These are phyloP conservation scores for Grammomys dolichurus DNA, from an alignment of 2,113 vertebrate genomes.

Conservation along the genomic window DNA sequence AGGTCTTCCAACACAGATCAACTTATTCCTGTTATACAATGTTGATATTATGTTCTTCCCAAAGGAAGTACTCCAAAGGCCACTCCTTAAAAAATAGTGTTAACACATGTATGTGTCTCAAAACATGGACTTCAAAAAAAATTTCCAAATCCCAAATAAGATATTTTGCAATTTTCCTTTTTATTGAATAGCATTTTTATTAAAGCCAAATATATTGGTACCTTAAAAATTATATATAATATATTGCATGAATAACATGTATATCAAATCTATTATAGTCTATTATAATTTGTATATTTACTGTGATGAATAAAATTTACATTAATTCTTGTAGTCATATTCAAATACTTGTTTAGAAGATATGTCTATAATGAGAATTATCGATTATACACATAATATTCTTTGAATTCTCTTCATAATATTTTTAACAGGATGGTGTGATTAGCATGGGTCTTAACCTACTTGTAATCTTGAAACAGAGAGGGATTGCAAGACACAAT, in stretches of 20 bases:
- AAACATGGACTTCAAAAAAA: background rate
- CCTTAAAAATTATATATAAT: background rate
- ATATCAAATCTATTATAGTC: background rate
- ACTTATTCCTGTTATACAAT: background rate
- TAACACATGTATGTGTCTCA: background rate
- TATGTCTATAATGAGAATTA: background rate
- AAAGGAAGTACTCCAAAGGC: background rate
- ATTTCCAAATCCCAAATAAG: background rate
- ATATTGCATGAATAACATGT: background rate
- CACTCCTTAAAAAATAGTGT: background rate
- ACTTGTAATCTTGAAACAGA: background rate
- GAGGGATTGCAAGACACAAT: background rate
- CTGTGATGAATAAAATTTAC: rapidly evolving
- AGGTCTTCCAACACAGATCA: background rate
- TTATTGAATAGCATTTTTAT: background rate
- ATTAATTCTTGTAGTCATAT: background rate
- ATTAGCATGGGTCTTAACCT: background rate
- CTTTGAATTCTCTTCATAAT: background rate
- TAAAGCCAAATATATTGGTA: background rate
- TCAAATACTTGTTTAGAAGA: background rate
- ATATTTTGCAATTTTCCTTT: background rate
- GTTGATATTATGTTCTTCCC: background rate
- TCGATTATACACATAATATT: background rate
- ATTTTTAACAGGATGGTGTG: background rate
- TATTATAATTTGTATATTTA: background rate